A percentile compares a stretch with the other conserved stretches of the same genome.
Evolutionary conservation across 2,888 invertebrate genomes (phyloP).

Genomic region (Choreutis nemorana): DNA sequence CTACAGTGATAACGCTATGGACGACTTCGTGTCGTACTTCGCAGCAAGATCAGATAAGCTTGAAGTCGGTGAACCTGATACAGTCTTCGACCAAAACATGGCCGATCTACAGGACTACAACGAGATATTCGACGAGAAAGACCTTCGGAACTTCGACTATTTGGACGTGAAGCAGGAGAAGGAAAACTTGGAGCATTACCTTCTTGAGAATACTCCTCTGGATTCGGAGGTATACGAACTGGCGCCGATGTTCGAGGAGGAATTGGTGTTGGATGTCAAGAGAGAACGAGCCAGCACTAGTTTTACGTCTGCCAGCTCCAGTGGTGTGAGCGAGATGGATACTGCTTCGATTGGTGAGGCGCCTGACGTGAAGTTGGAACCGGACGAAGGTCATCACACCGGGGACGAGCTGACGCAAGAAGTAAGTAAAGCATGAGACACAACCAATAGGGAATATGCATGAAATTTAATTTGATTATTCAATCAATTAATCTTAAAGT

Average conservation of each 20-base stretch:
- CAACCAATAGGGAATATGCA: no score
- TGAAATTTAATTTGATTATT: no score
- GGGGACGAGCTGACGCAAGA: conserved; percentile 61
- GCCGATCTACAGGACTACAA: conserved; percentile 67
- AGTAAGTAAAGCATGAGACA: conserved; percentile 43
- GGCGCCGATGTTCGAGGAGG: conserved; percentile 51
- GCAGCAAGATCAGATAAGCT: conserved; percentile 35
- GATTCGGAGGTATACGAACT: conserved; percentile 43
- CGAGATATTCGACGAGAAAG: conserved; percentile 43
- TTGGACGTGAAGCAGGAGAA: conserved; percentile 47
- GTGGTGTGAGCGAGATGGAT: conserved; percentile 60
- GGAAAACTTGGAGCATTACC: conserved; percentile 44
- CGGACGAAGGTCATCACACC: conserved; percentile 53
- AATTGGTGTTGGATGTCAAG: conserved; percentile 43
- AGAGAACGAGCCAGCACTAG: conserved; percentile 59
- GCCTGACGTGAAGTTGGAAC: conserved; percentile 45
- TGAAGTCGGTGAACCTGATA: conserved; percentile 39
- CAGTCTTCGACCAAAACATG: conserved; percentile 65
- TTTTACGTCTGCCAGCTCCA: conserved; percentile 55
- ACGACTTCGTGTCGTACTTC: conserved; percentile 51
- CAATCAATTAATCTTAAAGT: no score
- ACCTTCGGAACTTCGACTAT: conserved; percentile 46
- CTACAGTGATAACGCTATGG: conserved; percentile 54
- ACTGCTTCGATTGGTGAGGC: conserved; percentile 28
- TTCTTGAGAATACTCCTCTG: conserved; percentile 50